phyloP scores from a whole-genome alignment of 2,113 vertebrate species.

The Actenoides hombroni region DNA sequence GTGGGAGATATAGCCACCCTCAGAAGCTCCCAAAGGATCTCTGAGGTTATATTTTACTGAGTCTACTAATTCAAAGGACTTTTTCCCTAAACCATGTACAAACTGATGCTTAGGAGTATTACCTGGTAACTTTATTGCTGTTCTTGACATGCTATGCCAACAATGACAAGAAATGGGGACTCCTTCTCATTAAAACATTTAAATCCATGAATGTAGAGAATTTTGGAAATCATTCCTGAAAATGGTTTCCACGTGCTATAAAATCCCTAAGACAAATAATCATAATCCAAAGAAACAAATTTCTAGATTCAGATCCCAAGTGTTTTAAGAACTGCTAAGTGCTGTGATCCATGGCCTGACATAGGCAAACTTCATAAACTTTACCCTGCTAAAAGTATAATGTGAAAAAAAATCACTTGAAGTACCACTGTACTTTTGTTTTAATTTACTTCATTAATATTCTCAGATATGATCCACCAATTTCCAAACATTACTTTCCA shows the following conservation, averaged over 20 bases:
- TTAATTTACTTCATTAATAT: neutral
- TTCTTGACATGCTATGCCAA: neutral
- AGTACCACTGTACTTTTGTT: neutral
- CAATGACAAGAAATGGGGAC: neutral
- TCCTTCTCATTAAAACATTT: neutral
- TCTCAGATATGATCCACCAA: neutral
- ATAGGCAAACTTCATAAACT: neutral
- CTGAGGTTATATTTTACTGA: neutral
- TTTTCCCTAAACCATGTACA: neutral
- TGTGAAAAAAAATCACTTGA: neutral
- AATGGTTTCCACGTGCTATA: neutral
- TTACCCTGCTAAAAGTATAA: neutral
- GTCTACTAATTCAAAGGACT: neutral
- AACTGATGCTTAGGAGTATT: neutral
- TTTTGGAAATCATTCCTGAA: neutral
- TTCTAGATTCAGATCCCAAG: neutral
- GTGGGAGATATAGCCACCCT: neutral
- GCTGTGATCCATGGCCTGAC: neutral
- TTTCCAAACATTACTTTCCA: neutral
- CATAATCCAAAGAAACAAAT: neutral
- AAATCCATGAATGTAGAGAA: neutral
- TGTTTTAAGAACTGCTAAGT: neutral
- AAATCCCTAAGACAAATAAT: neutral
- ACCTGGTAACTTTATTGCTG: neutral
- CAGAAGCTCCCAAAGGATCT: neutral